Evolutionary conservation across 2,888 invertebrate species (phyloP).

Genomic region (Mactromeris polynyma): DNA sequence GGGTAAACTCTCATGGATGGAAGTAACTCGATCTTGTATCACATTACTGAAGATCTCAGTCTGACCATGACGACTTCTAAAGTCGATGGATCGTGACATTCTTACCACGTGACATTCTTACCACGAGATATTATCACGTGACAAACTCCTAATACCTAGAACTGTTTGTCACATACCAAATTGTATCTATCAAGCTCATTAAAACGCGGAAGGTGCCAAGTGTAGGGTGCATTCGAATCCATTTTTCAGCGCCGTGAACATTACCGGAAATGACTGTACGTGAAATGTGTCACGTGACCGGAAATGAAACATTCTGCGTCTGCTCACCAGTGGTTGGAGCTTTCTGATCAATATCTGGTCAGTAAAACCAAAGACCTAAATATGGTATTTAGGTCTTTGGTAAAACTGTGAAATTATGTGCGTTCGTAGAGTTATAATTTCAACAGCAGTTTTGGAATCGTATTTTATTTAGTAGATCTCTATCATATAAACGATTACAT

Average conservation of each 20-base stretch:
- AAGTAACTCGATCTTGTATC: slow-evolving; percentile 50
- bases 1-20: slow-evolving; percentile 76
- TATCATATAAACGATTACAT: too few relatives aligned
- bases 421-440: too few relatives aligned
- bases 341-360: too few relatives aligned
- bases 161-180: background rate
- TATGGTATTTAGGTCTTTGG: too few relatives aligned
- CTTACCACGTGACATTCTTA: background rate
- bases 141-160: background rate
- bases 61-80: background rate
- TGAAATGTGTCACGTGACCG: background rate
- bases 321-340: too few relatives aligned
- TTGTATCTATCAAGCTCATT: background rate
- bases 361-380: too few relatives aligned
- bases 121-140: background rate
- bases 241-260: background rate
- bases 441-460: too few relatives aligned
- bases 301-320: background rate
- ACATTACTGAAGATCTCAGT: background rate
- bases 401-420: too few relatives aligned
- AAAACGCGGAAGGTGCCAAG: background rate
- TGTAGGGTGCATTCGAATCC: background rate
- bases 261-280: background rate
- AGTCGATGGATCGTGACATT: background rate
- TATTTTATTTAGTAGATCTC: too few relatives aligned